Conservation (phyloP, 2,888 invertebrate genomes). For the Morpho deidamia region DNA sequence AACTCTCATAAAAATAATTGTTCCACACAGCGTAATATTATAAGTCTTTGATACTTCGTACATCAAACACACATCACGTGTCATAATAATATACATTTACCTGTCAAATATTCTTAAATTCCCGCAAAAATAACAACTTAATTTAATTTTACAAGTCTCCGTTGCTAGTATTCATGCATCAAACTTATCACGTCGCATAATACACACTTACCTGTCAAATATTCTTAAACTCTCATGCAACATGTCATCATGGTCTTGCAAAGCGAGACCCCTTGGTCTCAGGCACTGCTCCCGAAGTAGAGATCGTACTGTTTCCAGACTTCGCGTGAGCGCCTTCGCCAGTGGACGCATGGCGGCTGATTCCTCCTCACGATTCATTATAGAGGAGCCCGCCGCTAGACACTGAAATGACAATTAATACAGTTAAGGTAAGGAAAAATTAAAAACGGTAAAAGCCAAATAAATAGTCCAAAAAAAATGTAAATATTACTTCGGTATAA, state of each 20-base stretch:
- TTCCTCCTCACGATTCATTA: slow-evolving; percentile 97
- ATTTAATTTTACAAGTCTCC: no score
- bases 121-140: no score
- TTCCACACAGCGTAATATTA: no score
- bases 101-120: no score
- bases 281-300: slow-evolving; percentile 93
- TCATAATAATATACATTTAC: no score
- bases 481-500: no score
- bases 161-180: no score
- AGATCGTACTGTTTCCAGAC: slow-evolving; percentile 94
- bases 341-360: slow-evolving; percentile 97
- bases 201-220: slow-evolving; percentile 81
- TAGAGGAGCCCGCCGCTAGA: slow-evolving; percentile 98
- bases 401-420: slow-evolving; percentile 80
- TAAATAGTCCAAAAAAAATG: no score
- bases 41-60: no score
- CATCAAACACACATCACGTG: no score
- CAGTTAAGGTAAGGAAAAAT: background rate
- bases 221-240: slow-evolving; percentile 90
- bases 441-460: no score
- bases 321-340: slow-evolving; percentile 97
- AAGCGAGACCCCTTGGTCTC: slow-evolving; percentile 78
- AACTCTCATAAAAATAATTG: no score
- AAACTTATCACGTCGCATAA: background rate
- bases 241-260: slow-evolving; percentile 82